Conservation (phyloP, 1,140 invertebrate species). For the Trichonephila inaurata region DNA sequence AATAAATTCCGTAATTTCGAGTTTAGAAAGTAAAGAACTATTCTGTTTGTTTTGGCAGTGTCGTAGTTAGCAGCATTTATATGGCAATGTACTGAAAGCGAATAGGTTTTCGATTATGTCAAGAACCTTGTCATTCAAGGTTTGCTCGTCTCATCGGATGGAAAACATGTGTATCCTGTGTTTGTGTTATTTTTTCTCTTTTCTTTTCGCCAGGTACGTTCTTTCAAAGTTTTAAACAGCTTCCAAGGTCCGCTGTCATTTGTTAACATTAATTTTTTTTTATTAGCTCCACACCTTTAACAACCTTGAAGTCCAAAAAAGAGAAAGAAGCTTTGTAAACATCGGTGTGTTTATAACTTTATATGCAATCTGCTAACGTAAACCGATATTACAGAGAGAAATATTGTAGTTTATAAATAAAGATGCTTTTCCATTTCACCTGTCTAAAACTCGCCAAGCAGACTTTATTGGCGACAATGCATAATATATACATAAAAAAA, state of each 20-base stretch:
- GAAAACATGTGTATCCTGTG: neutral
- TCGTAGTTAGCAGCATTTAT: neutral
- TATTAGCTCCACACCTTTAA: conserved; percentile 5
- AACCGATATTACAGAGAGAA: too few relatives aligned
- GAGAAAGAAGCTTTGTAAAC: neutral
- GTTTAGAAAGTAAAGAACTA: neutral
- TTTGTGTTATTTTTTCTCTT: neutral
- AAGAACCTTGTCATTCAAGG: conserved; percentile 65
- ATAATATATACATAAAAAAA: too few relatives aligned
- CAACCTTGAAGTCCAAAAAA: neutral
- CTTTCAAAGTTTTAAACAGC: neutral
- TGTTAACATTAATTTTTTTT: neutral
- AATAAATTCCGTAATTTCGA: neutral
- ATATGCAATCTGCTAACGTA: neutral
- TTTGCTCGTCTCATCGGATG: neutral
- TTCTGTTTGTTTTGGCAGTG: neutral
- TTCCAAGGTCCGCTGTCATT: conserved; percentile 24
- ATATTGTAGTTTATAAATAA: too few relatives aligned
- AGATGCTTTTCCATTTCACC: too few relatives aligned
- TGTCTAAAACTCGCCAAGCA: too few relatives aligned
- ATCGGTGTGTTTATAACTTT: neutral
- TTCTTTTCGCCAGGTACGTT: neutral
- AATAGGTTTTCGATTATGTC: conserved; percentile 38
- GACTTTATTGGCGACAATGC: too few relatives aligned
- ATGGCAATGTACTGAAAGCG: neutral